Evolutionary conservation across 2,888 invertebrate species (phyloP).

Genomic region (Antitype chi): DNA sequence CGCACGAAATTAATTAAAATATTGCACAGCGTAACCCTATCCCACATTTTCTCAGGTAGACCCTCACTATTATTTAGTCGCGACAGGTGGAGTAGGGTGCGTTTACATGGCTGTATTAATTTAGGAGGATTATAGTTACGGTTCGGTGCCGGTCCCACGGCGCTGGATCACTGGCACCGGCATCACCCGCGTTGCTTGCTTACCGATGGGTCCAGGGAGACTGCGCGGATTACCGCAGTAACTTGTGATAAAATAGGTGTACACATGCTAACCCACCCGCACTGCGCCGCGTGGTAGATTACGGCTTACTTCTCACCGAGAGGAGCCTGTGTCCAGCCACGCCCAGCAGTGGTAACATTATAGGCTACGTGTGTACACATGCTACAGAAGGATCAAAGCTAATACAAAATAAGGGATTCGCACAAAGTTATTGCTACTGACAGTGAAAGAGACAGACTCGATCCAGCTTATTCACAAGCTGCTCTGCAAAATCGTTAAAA

Average conservation of each 20-base stretch:
- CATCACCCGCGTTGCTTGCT: constrained; percentile 18
- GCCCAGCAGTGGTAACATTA: no score
- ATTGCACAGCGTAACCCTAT: neutral
- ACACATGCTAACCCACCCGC: no score
- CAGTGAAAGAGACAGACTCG: neutral
- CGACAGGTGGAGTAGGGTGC: constrained; percentile 51
- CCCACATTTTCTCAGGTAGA: constrained; percentile 35
- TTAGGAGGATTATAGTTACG: constrained; percentile 43
- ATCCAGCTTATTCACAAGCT: neutral
- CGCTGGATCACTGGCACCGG: constrained; percentile 15
- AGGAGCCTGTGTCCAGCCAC: no score
- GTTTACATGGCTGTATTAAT: constrained; percentile 46
- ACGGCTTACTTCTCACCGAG: no score
- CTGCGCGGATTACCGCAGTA: constrained; percentile 29
- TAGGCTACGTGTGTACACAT: neutral
- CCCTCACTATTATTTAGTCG: constrained; percentile 43
- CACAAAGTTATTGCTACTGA: neutral
- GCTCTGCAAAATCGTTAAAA: neutral
- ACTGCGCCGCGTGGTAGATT: no score
- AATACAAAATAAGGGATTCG: neutral
- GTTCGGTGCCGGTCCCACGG: constrained; percentile 17
- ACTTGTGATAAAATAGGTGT: neutral
- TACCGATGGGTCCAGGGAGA: constrained; percentile 51
- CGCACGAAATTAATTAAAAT: constrained; percentile 47
- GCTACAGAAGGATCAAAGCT: constrained; percentile 9